Evolutionary conservation across 2,113 vertebrate genomes (phyloP), one percentile per base, ranked within the genome.

Genomic region (Ellobius talpinus): DNA sequence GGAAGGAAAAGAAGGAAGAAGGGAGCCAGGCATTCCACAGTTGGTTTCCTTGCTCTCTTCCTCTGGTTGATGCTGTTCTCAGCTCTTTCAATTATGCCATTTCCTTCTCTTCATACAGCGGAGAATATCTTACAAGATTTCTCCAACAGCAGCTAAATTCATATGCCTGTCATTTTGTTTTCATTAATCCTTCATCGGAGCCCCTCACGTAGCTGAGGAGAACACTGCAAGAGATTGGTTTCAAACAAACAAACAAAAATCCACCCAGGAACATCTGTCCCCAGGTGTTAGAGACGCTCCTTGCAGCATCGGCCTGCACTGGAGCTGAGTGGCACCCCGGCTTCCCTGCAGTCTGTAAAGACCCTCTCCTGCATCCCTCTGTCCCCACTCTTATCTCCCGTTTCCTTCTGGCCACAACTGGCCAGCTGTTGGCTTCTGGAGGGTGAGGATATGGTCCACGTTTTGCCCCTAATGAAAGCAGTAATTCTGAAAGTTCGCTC

Each of bases 81-180:
- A 97, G 98, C 98, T 97, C 98, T 98, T 98, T 98, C 50, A 97
- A 97, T 98, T 98, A 98, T 77, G 95, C 14, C 87, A 98, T 98
- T 98, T 98, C 97, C 98, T 98, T 98, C 98, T 98, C 98, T 98
- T 95, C 95, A 98, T 93, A 97, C 98, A 97, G 97, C 7, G 95
- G 98, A 98, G 98, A 98, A 98, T 97, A 98, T 97, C 89, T 96
- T 98, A 98, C 98, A 98, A 97, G 98, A 97, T 97, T 98, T 97
- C 97, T 97, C 98, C 98, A 98, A 98, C 97, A 97, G 98, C 98
- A 95, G 92, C 98, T 94, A 97, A 98, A 98, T 98, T 98, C 98
- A 98, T 98, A 98, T 96, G 98, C 96, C 98, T 98, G 98, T 98
- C 98, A 98, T 98, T 98, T 98, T 98, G 97, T 98, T 98, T 98